Evolutionary conservation across 2,888 invertebrate species (phyloP).

Genomic region (Spilarctia lutea): DNA sequence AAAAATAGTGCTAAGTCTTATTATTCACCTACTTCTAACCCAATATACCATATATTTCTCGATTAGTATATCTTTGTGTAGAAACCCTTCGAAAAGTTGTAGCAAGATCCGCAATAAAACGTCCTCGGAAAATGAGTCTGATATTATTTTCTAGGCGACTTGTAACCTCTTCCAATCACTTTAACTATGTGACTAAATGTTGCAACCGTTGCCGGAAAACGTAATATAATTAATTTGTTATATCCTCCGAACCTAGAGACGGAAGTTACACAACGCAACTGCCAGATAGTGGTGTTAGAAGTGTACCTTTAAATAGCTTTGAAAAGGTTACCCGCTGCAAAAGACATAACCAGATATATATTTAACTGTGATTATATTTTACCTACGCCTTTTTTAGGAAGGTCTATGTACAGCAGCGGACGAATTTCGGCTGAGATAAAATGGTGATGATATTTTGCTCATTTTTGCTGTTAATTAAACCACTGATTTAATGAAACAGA

Average conservation of each 20-base stretch:
- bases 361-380: not conserved
- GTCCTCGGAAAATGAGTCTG: not conserved
- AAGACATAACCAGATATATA: not conserved
- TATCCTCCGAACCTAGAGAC: slow-evolving; percentile 5
- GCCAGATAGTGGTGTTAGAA: not conserved
- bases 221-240: not conserved
- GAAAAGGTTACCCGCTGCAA: not conserved
- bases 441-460: too few species aligned
- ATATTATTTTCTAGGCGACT: not conserved
- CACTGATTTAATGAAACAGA: too few species aligned
- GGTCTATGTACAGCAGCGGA: too few species aligned
- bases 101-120: not conserved
- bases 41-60: too few species aligned
- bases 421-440: too few species aligned
- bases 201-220: not conserved
- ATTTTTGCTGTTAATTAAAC: too few species aligned
- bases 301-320: not conserved
- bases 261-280: slow-evolving; percentile 8
- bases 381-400: too few species aligned
- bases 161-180: not conserved
- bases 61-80: too few species aligned
- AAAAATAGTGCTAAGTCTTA: too few species aligned
- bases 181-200: not conserved
- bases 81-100: not conserved
- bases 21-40: too few species aligned